Evolutionary conservation across 2,113 vertebrate species (phyloP), one percentile per base, ranked within the genome.

Genomic region (Cisticola juncidis): DNA sequence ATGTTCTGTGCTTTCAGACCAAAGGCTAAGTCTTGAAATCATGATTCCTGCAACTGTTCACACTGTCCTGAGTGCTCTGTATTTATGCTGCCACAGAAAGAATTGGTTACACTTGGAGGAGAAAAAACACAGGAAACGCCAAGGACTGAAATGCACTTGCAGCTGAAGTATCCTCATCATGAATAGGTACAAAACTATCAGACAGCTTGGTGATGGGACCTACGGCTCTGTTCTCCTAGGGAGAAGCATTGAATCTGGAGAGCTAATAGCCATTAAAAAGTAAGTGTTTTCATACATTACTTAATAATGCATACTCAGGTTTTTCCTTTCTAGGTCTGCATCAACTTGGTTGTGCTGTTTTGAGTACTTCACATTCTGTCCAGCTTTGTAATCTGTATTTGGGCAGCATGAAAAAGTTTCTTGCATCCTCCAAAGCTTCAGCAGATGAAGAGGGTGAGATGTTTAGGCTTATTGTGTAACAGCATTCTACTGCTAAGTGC

Each of bases 221-320:
- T 99, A 99, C 1, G 99, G 99, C 95, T 99, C 99, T 29, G 99
- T 99, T 95, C 98, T 99, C 92, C 98, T 99, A 58, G 99, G 99
- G 88, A 99, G 98, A 95, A 99, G 99, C 96, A 97, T 99, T 81
- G 99, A 99, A 95, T 99, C 98, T n/a, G 99, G 99, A 88, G 99
- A 99, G 92, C 98, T 99, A 35, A 99, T 99, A 57, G 99, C 99
- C 88, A 99, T 99, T 97, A 99, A 99, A 97, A 99, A 99, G 99
- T 99, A 97, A 98, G 98, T 97, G 29, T 69, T 64, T 45, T 66
- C 16, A 18, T 71, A 72, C 22, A 6, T 61, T 38, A 14, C 15
- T 54, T 33, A n/a, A 57, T 6, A 31, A 24, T 28, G 4, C 8
- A 3, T 45, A 23, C n/a, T 73, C 48, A 18, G 29, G 12, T 36